Evolutionary conservation across 2,888 invertebrate genomes (phyloP).

Genomic region (Acrobasis suavella): DNA sequence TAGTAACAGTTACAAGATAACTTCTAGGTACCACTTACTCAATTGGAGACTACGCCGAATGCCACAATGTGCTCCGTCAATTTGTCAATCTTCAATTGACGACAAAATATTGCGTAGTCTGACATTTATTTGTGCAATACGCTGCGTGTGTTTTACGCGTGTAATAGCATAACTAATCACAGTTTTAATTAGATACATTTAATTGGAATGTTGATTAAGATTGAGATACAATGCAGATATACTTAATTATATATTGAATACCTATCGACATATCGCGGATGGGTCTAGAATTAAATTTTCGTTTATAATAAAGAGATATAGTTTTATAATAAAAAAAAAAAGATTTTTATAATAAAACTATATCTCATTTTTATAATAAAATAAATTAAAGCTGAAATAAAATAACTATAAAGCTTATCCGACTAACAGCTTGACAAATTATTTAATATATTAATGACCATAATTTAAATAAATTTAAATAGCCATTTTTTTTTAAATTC

Average conservation of each 20-base stretch:
- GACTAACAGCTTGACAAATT: too few relatives aligned
- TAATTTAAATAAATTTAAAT: too few relatives aligned
- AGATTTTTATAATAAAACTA: neutral
- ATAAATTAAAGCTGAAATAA: too few relatives aligned
- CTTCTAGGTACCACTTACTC: constrained; percentile 2
- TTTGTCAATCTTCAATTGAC: constrained; percentile 9
- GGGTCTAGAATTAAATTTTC: too few relatives aligned
- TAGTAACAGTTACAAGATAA: constrained; percentile 17
- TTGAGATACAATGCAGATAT: neutral
- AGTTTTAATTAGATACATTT: neutral
- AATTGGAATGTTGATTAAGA: neutral
- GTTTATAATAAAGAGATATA: too few relatives aligned
- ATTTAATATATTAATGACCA: too few relatives aligned
- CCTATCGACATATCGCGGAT: neutral
- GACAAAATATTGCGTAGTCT: constrained; percentile 6
- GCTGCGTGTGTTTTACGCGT: neutral
- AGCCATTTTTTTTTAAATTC: too few relatives aligned
- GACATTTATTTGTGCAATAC: constrained; percentile 9
- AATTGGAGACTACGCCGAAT: neutral
- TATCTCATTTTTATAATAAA: neutral
- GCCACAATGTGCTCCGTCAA: neutral
- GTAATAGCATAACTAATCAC: neutral
- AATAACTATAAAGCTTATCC: too few relatives aligned
- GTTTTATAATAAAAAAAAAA: neutral
- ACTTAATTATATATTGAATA: neutral